A percentile compares a stretch with the other conserved stretches of the same genome.
phyloP scores from a whole-genome alignment of 2,888 invertebrate genomes.

The Eupithecia exiguata region DNA sequence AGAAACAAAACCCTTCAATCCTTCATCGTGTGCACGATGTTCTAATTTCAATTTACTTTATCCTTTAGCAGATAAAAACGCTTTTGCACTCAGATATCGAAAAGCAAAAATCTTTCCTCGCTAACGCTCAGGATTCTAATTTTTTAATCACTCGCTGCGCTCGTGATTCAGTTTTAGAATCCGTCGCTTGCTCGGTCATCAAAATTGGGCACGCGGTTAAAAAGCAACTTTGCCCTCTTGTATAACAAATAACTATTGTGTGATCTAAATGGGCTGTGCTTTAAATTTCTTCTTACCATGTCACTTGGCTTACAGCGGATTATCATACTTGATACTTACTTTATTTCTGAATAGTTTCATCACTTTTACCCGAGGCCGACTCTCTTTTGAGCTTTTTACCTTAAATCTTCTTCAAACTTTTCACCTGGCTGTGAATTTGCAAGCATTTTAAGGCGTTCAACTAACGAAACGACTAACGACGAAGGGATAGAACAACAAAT shows the following conservation, averaged over 20 bases:
- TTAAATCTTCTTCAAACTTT: slow-evolving; percentile 49
- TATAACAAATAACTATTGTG: too few species aligned
- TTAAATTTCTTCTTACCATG: background rate
- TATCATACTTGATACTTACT: background rate
- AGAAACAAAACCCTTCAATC: background rate
- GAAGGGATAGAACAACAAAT: background rate
- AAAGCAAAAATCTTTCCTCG: too few species aligned
- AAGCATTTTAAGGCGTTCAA: slow-evolving; percentile 29
- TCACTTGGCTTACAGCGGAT: slow-evolving; percentile 1
- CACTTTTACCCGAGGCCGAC: slow-evolving; percentile 6
- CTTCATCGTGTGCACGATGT: too few species aligned
- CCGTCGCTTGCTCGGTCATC: too few species aligned
- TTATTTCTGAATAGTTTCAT: background rate
- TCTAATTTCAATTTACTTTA: too few species aligned
- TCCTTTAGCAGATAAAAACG: too few species aligned
- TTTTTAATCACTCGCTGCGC: too few species aligned
- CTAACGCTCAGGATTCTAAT: too few species aligned
- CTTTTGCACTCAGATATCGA: too few species aligned
- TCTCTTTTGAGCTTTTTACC: slow-evolving; percentile 22
- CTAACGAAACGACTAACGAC: background rate
- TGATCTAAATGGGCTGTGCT: background rate
- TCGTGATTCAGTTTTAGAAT: too few species aligned
- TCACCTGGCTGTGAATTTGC: slow-evolving; percentile 46
- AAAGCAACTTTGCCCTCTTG: too few species aligned
- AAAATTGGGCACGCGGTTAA: too few species aligned